These are phyloP conservation scores for Drosophila seclusa DNA, from an alignment of 2,888 invertebrate species.

Conservation along the genomic window DNA sequence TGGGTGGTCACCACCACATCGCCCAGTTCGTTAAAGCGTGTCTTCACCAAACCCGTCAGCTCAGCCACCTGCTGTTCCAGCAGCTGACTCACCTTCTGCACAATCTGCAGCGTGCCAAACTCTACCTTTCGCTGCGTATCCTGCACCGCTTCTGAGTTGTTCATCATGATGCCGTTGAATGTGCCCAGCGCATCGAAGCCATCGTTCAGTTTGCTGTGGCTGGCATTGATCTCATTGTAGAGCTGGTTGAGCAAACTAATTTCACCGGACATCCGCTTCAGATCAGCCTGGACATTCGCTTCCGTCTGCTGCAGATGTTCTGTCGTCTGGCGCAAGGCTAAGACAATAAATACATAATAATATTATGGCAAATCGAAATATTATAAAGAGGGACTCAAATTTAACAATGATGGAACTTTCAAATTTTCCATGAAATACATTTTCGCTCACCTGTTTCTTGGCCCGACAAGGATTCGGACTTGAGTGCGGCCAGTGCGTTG, in stretches of 20 bases:
- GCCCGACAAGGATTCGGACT: slow-evolving; percentile 85
- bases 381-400: not conserved
- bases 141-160: slow-evolving; percentile 93
- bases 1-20: slow-evolving; percentile 90
- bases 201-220: slow-evolving; percentile 86
- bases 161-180: slow-evolving; percentile 91
- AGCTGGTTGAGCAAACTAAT: slow-evolving; percentile 86
- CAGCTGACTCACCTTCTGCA: slow-evolving; percentile 90
- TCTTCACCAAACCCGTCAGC: slow-evolving; percentile 88
- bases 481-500: slow-evolving; percentile 86
- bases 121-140: slow-evolving; percentile 94
- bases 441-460: slow-evolving; percentile 85
- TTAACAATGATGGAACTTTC: not conserved
- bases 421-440: not conserved
- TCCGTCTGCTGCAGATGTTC: slow-evolving; percentile 86
- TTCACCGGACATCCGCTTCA: slow-evolving; percentile 87
- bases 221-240: slow-evolving; percentile 86
- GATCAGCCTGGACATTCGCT: slow-evolving; percentile 85
- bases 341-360: slow-evolving; percentile 5
- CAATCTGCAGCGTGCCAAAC: slow-evolving; percentile 93
- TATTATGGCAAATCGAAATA: not conserved
- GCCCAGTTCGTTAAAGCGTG: slow-evolving; percentile 90
- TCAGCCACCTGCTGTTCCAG: slow-evolving; percentile 88
- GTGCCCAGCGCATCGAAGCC: slow-evolving; percentile 88
- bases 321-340: slow-evolving; percentile 85